Conservation (phyloP, 2,888 invertebrate genomes). For the Morpho deidamia region DNA sequence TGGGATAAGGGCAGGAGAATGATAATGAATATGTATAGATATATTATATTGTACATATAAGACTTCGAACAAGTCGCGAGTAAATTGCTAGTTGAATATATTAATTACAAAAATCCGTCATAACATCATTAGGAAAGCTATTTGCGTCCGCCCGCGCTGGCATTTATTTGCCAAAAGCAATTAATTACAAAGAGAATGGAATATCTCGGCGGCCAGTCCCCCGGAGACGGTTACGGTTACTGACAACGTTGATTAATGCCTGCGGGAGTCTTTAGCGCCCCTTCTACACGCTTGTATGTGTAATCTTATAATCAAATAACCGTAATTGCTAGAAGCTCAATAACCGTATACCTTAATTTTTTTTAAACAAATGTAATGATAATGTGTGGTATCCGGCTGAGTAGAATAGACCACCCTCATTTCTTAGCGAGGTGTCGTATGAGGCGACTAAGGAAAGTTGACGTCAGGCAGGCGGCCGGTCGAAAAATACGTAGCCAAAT, state of each 20-base stretch:
- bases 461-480: too few relatives aligned
- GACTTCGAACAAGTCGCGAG: too few relatives aligned
- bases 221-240: conserved; percentile 72
- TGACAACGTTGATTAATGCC: conserved; percentile 73
- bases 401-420: too few relatives aligned
- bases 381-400: too few relatives aligned
- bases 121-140: conserved; percentile 54
- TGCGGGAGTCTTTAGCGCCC: conserved; percentile 59
- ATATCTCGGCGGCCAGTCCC: conserved; percentile 71
- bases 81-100: not conserved
- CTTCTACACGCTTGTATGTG: conserved; percentile 43
- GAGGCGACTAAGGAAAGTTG: too few relatives aligned
- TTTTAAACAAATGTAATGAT: too few relatives aligned
- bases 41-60: too few relatives aligned
- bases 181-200: conserved; percentile 74
- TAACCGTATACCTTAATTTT: too few relatives aligned
- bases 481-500: too few relatives aligned
- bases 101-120: conserved; percentile 21
- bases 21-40: too few relatives aligned
- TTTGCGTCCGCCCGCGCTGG: conserved; percentile 50
- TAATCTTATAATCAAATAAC: conserved; percentile 57
- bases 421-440: too few relatives aligned
- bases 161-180: conserved; percentile 75
- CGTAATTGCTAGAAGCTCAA: conserved; percentile 13
- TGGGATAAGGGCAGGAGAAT: too few relatives aligned